Percentiles rank a stretch among this genome's conserved stretches.
phyloP scores from a whole-genome alignment of 2,113 vertebrate genomes.

The Gymnogyps californianus region DNA sequence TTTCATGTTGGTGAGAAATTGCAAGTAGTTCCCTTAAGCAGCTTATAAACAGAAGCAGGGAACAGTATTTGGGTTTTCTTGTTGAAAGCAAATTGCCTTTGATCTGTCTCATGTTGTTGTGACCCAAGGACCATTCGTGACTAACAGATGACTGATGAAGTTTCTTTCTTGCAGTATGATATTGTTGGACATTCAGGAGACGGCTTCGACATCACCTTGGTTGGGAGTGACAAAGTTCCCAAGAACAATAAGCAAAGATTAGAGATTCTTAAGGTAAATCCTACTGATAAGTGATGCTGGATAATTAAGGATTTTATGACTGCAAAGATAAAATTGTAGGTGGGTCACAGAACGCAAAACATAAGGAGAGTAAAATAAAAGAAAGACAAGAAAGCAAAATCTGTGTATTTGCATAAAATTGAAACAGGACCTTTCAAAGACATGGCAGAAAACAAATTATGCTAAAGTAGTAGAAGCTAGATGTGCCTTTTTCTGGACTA shows the following conservation, averaged over 20 bases:
- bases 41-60: background rate
- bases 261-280: slow-evolving; percentile 89
- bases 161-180: slow-evolving; percentile 83
- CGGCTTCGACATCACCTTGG: slow-evolving; percentile 83
- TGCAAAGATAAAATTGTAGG: background rate
- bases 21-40: background rate
- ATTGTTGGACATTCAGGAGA: slow-evolving; percentile 93
- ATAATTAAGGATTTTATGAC: background rate
- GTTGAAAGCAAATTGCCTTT: slow-evolving; percentile 19
- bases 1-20: background rate
- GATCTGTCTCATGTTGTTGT: background rate
- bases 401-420: background rate
- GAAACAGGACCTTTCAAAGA: background rate
- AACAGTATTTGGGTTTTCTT: background rate
- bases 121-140: background rate
- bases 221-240: slow-evolving; percentile 82
- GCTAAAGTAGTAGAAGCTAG: background rate
- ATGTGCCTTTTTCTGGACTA: background rate
- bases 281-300: background rate
- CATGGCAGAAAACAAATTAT: background rate
- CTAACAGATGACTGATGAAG: slow-evolving; percentile 6
- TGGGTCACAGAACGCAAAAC: background rate
- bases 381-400: background rate
- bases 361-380: background rate
- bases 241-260: slow-evolving; percentile 94